Base-by-base conservation (phyloP, 2,888 invertebrate genomes). In the Polydesmus complanatus region DNA sequence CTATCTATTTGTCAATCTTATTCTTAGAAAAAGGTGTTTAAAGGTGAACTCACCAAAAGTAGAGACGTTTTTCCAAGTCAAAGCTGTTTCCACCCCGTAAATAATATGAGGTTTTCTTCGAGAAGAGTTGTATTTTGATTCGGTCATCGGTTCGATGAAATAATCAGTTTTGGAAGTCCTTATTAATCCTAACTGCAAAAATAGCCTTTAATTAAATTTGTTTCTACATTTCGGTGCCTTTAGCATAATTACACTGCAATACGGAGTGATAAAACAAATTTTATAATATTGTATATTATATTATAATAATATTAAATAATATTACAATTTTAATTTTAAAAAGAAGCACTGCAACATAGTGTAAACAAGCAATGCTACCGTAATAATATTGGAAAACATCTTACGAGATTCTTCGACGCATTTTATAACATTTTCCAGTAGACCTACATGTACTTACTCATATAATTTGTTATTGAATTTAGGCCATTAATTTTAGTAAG, bases 41-140 rank as follows among this genome's bases (percentile, higher is more conserved):
- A 47, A 47, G 22, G 22, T 2, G 11, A 23, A 22, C 27, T 14
- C 37, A 59, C 59, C 54, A 51, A 22, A 21, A 18, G 51, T 37
- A 19, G 59, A 59, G 21, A 59, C 27, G 26, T 59, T 59, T 54
- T 47, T 59, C 59, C 59, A 59, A n/a, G 37, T 27, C 21, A 59
- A 50, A 3, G 53, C 54, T 8, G 37, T 59, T 27, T 59, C 53
- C 21, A 59, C 59, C 27, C 47, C 14, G 23, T 59, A 59, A 18
- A 59, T 50, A 47, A 54, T 47, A 27, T 59, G 59, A 14, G 59
- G 54, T 5, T 19, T 22, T 21, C 21, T 23, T 2, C 26, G 23
- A 22, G 53, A 54, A n/a, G 49, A 22, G 25, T 60, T 60, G 26
- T 21, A 19, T 18, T 23, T 47, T 23, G 22, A 22, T 23, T 26